Evolutionary conservation across 2,888 invertebrate genomes (phyloP).

Genomic region (Hirtodrosophila cameraria): DNA sequence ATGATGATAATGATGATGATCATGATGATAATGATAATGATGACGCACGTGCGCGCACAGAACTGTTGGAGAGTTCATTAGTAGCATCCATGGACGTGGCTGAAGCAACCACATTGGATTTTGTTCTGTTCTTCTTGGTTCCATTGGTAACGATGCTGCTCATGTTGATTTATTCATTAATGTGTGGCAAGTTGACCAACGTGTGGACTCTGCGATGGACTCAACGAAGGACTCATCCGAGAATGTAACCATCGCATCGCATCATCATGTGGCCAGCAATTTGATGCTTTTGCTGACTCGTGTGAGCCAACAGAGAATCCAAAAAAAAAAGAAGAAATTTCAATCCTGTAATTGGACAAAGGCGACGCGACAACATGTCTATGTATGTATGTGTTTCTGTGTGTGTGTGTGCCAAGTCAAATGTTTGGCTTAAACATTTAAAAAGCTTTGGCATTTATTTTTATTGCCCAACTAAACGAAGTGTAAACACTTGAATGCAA

Average conservation of each 20-base stretch:
- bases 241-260: conserved; percentile 9
- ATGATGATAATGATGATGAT: background rate
- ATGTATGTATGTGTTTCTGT: no score
- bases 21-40: conserved; percentile 24
- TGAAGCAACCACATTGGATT: conserved; percentile 17
- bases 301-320: conserved; percentile 12
- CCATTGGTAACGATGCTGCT: conserved; percentile 41
- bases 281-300: conserved; percentile 24
- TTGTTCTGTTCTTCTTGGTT: conserved; percentile 22
- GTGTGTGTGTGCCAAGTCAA: conserved; percentile 36
- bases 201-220: conserved; percentile 7
- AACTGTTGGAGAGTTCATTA: conserved; percentile 55
- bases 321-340: conserved; percentile 8
- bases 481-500: conserved; percentile 26
- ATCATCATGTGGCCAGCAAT: conserved; percentile 25
- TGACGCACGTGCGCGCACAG: conserved; percentile 59
- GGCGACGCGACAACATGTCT: conserved; percentile 1
- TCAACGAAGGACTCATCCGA: no score
- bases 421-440: conserved; percentile 51
- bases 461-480: conserved; percentile 22
- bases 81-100: conserved; percentile 40
- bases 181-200: conserved; percentile 35
- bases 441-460: conserved; percentile 42
- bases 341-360: conserved; percentile 27
- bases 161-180: conserved; percentile 75